Evolutionary conservation across 2,113 vertebrate species (phyloP).

Genomic region (Rhineura floridana): DNA sequence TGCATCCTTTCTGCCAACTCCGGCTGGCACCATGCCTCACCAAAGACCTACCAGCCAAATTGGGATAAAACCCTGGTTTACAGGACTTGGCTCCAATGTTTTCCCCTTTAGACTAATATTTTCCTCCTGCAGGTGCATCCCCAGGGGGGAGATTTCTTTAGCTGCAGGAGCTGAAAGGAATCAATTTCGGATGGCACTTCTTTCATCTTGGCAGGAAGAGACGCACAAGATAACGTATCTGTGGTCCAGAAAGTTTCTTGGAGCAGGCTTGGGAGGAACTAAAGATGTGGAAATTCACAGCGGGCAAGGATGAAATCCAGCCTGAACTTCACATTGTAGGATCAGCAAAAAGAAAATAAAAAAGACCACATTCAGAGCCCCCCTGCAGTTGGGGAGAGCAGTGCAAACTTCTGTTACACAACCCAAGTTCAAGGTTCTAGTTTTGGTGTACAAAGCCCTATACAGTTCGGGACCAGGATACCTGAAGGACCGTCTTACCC

Average conservation of each 20-base stretch:
- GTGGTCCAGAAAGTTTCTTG: neutral
- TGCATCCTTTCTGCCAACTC: rapidly evolving
- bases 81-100: neutral
- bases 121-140: rapidly evolving
- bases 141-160: rapidly evolving
- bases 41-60: neutral
- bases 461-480: too few relatives aligned
- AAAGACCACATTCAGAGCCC: neutral
- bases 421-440: too few relatives aligned
- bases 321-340: too few relatives aligned
- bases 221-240: neutral
- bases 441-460: too few relatives aligned
- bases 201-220: neutral
- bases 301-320: neutral
- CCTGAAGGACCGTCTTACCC: too few relatives aligned
- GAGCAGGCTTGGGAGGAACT: neutral
- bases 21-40: neutral
- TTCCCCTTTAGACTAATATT: neutral
- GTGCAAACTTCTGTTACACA: too few relatives aligned
- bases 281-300: neutral
- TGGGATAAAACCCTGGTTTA: neutral
- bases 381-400: neutral
- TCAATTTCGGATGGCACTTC: neutral
- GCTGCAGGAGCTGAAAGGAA: neutral
- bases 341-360: neutral